These are phyloP conservation scores for Bedellia somnulentella DNA, from an alignment of 2,888 invertebrate genomes.

Conservation along the genomic window DNA sequence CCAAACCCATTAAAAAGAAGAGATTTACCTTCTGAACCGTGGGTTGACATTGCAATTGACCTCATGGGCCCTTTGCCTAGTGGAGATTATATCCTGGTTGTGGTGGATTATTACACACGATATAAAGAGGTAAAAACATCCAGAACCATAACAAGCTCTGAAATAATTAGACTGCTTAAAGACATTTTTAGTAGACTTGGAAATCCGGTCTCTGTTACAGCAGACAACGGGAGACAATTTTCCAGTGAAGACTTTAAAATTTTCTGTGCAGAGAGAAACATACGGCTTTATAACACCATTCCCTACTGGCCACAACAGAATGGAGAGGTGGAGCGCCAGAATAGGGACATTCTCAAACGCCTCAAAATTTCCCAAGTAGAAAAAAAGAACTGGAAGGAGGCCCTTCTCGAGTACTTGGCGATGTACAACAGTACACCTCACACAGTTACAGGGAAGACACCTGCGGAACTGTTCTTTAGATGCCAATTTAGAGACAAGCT, in stretches of 20 bases:
- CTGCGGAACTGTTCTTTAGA: not conserved
- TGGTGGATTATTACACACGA: slow-evolving; percentile 3
- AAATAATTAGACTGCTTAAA: slow-evolving; percentile 3
- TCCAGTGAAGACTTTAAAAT: slow-evolving; percentile 7
- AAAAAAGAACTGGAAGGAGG: not conserved
- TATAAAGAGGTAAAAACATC: slow-evolving; percentile 3
- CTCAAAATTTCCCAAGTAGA: slow-evolving; percentile 9
- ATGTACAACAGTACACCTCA: not conserved
- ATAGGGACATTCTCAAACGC: slow-evolving; percentile 9
- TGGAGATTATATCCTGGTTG: slow-evolving; percentile 5
- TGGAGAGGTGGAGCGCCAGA: slow-evolving; percentile 10
- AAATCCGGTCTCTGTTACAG: slow-evolving; percentile 9
- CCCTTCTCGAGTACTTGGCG: not conserved
- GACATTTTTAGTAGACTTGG: slow-evolving; percentile 5
- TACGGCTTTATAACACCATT: slow-evolving; percentile 12
- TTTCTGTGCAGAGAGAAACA: slow-evolving; percentile 7
- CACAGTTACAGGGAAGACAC: not conserved
- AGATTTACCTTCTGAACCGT: slow-evolving; percentile 1
- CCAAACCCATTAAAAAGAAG: slow-evolving; percentile 3
- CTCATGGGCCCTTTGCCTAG: slow-evolving; percentile 5
- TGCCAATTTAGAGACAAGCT: not conserved
- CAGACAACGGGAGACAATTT: slow-evolving; percentile 12
- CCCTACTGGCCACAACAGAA: slow-evolving; percentile 10
- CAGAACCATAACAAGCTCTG: slow-evolving; percentile 2
- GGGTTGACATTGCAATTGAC: slow-evolving; percentile 6